These are phyloP conservation scores for Drosophila teissieri DNA, from an alignment of 1,140 invertebrate genomes.

Conservation along the genomic window DNA sequence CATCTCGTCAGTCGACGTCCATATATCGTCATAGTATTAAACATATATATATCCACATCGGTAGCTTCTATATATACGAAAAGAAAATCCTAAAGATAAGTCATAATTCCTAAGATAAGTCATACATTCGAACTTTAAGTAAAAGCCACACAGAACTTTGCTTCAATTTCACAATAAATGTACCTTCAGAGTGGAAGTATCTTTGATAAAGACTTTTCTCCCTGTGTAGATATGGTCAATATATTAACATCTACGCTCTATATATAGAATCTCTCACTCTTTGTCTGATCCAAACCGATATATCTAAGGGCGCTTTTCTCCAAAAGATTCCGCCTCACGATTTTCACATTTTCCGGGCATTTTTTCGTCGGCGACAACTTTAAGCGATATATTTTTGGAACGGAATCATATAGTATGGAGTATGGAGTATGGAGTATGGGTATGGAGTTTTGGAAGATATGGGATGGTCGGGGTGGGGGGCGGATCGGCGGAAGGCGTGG, in stretches of 20 bases:
- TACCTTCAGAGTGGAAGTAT: too few relatives aligned
- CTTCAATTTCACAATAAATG: too few relatives aligned
- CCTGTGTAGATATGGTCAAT: slow-evolving; percentile 5
- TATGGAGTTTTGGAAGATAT: neutral
- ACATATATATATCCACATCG: slow-evolving; percentile 8
- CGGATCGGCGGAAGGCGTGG: slow-evolving; percentile 2
- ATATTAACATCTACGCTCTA: slow-evolving; percentile 8
- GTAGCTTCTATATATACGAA: neutral
- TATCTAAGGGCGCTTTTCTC: slow-evolving; percentile 27
- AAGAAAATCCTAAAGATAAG: too few relatives aligned
- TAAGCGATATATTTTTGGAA: slow-evolving; percentile 54
- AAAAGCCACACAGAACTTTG: too few relatives aligned
- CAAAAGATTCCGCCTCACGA: slow-evolving; percentile 37
- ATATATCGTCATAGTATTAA: slow-evolving; percentile 38
- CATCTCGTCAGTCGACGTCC: slow-evolving; percentile 9
- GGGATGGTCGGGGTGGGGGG: neutral
- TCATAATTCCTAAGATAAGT: too few relatives aligned
- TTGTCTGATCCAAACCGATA: slow-evolving; percentile 8
- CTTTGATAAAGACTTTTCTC: neutral
- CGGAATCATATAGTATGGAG: slow-evolving; percentile 18
- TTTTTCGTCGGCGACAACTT: slow-evolving; percentile 51
- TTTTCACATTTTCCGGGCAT: slow-evolving; percentile 53
- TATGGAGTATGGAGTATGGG: neutral
- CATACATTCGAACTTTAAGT: too few relatives aligned
- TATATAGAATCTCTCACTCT: slow-evolving; percentile 22